A percentile compares a stretch with the other conserved stretches of the same genome.
phyloP scores from a whole-genome alignment of 2,113 vertebrate species.

The Cinclus cinclus region DNA sequence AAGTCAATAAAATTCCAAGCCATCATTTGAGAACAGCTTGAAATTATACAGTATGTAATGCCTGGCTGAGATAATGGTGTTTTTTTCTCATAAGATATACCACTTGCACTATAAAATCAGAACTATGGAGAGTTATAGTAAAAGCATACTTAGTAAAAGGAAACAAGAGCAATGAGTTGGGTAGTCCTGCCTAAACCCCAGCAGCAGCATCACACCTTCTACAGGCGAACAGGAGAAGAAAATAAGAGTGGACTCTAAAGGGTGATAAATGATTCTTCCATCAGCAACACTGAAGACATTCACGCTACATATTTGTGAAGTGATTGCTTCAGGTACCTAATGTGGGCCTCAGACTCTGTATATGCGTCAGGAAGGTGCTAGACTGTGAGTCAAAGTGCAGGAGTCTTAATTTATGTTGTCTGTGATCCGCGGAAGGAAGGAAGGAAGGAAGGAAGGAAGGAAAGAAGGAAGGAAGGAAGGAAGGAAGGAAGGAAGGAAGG shows the following conservation, averaged over 20 bases:
- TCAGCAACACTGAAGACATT: not conserved
- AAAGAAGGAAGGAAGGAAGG: not conserved
- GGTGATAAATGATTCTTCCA: not conserved
- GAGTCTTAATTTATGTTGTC: not conserved
- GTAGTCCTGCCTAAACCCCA: not conserved
- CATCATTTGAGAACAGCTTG: not conserved
- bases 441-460: no score
- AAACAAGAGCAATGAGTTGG: not conserved
- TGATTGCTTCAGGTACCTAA: not conserved
- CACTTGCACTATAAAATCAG: not conserved
- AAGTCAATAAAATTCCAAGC: not conserved
- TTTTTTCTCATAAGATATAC: not conserved
- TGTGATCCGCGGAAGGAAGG: not conserved
- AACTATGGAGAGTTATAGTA: not conserved
- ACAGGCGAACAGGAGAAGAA: not conserved
- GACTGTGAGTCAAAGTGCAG: not conserved
- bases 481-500: not conserved
- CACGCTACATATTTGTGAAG: not conserved
- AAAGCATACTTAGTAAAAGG: not conserved
- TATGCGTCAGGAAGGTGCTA: not conserved
- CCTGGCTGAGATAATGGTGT: not conserved
- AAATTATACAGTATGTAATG: not conserved
- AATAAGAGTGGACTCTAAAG: not conserved
- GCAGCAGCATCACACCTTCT: not conserved
- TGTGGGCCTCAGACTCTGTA: not conserved